A percentile compares a stretch with the other conserved stretches of the same genome.
Conservation (phyloP, 2,113 vertebrate genomes). For the Numida meleagris region DNA sequence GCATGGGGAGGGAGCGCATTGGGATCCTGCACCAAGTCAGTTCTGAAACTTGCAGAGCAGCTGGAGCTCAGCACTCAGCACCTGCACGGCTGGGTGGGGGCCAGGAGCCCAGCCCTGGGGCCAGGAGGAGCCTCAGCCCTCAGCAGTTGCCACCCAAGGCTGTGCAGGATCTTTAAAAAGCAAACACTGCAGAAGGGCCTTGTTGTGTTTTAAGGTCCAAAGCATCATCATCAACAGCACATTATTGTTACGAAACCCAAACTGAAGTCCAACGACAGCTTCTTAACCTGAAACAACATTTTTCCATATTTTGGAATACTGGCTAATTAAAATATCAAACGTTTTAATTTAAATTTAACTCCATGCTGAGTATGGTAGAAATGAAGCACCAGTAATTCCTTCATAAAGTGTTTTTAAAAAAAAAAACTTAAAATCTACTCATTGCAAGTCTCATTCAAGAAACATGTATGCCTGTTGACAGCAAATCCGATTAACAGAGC, state of each 20-base stretch:
- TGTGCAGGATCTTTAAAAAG: rapidly evolving
- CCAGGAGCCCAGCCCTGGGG: not conserved
- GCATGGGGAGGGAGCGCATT: rapidly evolving
- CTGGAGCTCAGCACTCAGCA: rapidly evolving
- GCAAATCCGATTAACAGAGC: not conserved
- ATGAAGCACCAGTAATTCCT: not conserved
- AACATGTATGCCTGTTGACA: not conserved
- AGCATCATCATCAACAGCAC: not conserved
- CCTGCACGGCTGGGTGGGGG: not conserved
- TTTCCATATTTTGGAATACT: no score
- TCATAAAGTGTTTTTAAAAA: not conserved
- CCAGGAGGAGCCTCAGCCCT: rapidly evolving
- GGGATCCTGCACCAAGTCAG: no score
- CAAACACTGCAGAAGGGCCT: not conserved
- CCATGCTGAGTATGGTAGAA: not conserved
- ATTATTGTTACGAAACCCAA: rapidly evolving
- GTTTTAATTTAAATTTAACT: not conserved
- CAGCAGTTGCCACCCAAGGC: rapidly evolving
- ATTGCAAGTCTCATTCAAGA: not conserved
- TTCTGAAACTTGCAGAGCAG: rapidly evolving
- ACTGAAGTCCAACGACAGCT: no score
- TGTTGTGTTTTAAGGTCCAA: rapidly evolving
- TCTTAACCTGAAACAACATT: not conserved
- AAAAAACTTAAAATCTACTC: not conserved
- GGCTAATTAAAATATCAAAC: not conserved